These are phyloP conservation scores for Hormaphis cornu DNA, from an alignment of 1,140 invertebrate species.

Conservation along the genomic window DNA sequence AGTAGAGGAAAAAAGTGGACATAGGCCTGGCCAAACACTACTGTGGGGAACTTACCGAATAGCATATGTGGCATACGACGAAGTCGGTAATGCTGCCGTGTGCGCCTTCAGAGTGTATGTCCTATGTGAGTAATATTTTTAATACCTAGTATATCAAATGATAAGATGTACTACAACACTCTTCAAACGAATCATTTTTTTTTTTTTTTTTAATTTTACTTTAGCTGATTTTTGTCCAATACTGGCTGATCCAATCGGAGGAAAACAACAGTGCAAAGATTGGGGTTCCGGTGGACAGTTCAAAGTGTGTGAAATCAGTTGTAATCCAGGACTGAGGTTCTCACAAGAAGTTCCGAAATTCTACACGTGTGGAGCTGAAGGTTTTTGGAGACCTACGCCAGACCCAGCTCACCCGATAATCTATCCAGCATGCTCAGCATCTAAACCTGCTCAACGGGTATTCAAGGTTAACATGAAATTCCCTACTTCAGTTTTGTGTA, in stretches of 20 bases:
- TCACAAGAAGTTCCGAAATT: conserved; percentile 85
- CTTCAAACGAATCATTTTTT: background rate
- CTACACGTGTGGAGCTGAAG: conserved; percentile 92
- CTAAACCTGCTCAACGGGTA: conserved; percentile 77
- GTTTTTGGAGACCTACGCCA: conserved; percentile 83
- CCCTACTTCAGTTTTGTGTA: conserved; percentile 85
- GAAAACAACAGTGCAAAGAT: conserved; percentile 80
- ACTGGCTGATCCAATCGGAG: conserved; percentile 76
- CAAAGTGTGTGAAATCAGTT: conserved; percentile 82
- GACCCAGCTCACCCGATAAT: conserved; percentile 67
- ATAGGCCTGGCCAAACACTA: conserved; percentile 80
- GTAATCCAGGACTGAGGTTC: conserved; percentile 76
- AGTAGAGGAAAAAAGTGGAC: conserved; percentile 75
- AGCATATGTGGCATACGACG: conserved; percentile 86
- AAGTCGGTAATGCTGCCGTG: conserved; percentile 76
- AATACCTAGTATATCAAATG: too few relatives aligned
- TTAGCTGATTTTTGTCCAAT: conserved; percentile 82
- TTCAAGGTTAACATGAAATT: conserved; percentile 88
- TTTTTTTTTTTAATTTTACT: conserved; percentile 38
- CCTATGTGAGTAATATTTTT: conserved; percentile 54
- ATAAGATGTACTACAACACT: background rate
- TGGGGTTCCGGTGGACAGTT: conserved; percentile 95
- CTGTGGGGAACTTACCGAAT: conserved; percentile 88
- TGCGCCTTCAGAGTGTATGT: conserved; percentile 92
- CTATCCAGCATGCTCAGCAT: conserved; percentile 80